phyloP scores from a whole-genome alignment of 2,888 invertebrate species.

The Cantharis rufa region DNA sequence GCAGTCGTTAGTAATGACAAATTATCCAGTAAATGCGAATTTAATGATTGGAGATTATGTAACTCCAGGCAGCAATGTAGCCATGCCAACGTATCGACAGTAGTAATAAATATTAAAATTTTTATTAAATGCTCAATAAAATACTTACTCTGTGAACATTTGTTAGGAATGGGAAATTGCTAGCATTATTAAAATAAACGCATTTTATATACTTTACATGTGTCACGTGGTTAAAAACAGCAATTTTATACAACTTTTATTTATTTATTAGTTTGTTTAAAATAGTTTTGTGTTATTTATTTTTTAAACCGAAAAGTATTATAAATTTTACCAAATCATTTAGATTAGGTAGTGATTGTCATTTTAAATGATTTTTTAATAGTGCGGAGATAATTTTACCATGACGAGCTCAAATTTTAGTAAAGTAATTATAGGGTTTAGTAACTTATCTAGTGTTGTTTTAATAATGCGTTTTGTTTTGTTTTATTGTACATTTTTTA shows the following conservation, averaged over 20 bases:
- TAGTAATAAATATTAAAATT: slow-evolving; percentile 40
- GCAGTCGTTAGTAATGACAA: slow-evolving; percentile 63
- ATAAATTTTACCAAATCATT: background rate
- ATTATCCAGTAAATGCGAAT: slow-evolving; percentile 71
- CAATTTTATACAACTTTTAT: background rate
- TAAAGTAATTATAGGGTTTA: background rate
- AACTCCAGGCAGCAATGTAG: slow-evolving; percentile 61
- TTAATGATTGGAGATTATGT: slow-evolving; percentile 79
- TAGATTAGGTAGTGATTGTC: background rate
- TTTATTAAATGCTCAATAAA: slow-evolving; percentile 43
- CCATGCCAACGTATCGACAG: slow-evolving; percentile 52
- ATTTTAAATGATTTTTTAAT: background rate
- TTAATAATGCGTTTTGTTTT: background rate
- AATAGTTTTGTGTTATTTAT: background rate
- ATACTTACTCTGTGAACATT: slow-evolving; percentile 38
- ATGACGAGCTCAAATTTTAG: background rate
- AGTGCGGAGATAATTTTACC: background rate
- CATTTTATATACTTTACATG: background rate
- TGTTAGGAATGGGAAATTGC: slow-evolving; percentile 38
- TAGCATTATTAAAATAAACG: background rate
- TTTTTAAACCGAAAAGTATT: background rate
- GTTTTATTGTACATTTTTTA: background rate
- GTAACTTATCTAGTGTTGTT: background rate
- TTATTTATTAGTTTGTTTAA: background rate
- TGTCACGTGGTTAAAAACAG: background rate